These are phyloP conservation scores for Drosophila kohkoa DNA, from an alignment of 1,140 invertebrate species.

Conservation along the genomic window DNA sequence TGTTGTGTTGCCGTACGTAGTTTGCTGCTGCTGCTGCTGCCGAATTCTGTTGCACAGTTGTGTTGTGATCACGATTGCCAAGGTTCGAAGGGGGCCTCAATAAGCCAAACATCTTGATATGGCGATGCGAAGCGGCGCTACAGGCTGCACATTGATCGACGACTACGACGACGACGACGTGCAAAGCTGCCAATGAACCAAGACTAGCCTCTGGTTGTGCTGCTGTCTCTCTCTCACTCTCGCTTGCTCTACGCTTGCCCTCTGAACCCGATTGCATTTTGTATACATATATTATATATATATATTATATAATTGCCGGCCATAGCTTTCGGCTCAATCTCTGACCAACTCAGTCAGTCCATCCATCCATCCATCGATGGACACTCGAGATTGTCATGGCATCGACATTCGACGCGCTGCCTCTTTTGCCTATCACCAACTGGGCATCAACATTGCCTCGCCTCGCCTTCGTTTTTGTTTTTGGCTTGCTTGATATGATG, in stretches of 20 bases:
- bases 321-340: slow-evolving; percentile 12
- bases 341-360: slow-evolving; percentile 35
- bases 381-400: slow-evolving; percentile 29
- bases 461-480: background rate
- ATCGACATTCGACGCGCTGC: slow-evolving; percentile 41
- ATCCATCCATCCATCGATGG: slow-evolving; percentile 29
- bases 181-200: slow-evolving; percentile 80
- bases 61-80: slow-evolving; percentile 72
- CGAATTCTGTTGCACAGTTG: slow-evolving; percentile 53
- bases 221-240: background rate
- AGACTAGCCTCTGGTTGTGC: slow-evolving; percentile 44
- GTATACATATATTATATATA: slow-evolving; percentile 53
- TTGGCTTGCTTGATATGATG: slow-evolving; percentile 2
- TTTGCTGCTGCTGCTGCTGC: slow-evolving; percentile 47
- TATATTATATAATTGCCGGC: slow-evolving; percentile 55
- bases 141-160: slow-evolving; percentile 73
- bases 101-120: slow-evolving; percentile 68
- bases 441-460: slow-evolving; percentile 8
- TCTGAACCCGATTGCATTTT: slow-evolving; percentile 47
- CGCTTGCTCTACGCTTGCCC: slow-evolving; percentile 39
- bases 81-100: slow-evolving; percentile 26
- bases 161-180: slow-evolving; percentile 63
- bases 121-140: slow-evolving; percentile 66
- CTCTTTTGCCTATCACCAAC: slow-evolving; percentile 25
- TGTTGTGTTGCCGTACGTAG: slow-evolving; percentile 22